phyloP scores from a whole-genome alignment of 1,140 invertebrate species.

The Orussus abietinus region DNA sequence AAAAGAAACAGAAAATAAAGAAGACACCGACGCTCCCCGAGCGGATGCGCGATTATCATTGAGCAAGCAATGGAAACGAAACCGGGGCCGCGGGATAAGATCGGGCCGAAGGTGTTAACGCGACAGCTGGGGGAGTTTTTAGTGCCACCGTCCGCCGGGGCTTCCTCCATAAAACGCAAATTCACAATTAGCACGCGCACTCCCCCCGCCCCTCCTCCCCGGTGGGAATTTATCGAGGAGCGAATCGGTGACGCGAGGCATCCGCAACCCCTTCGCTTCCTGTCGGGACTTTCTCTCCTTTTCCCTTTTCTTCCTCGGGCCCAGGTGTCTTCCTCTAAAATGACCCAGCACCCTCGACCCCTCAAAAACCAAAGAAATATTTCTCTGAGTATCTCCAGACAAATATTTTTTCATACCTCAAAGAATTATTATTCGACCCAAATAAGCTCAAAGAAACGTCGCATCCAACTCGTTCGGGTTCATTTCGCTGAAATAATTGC shows the following conservation, averaged over 20 bases:
- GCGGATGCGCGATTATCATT: conserved; percentile 25
- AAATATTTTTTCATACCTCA: no score
- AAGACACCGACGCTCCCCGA: conserved; percentile 16
- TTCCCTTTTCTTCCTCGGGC: background rate
- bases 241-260: no score
- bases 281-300: background rate
- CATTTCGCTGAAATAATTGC: no score
- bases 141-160: no score
- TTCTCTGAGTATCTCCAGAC: no score
- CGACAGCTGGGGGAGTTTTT: conserved; percentile 28
- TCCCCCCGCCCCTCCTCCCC: background rate
- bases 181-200: conserved; percentile 38
- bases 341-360: no score
- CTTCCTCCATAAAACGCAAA: conserved; percentile 39
- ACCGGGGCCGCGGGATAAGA: conserved; percentile 28
- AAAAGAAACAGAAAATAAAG: conserved; percentile 28
- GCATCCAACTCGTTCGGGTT: no score
- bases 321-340: no score
- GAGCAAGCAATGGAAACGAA: conserved; percentile 23
- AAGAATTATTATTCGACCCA: no score
- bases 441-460: no score
- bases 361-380: no score
- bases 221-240: conserved; percentile 26
- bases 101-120: conserved; percentile 34
- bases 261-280: no score